A percentile compares a stretch with the other conserved stretches of the same genome.
These are phyloP conservation scores for Mythimna albipuncta DNA, from an alignment of 2,888 invertebrate species.

Conservation along the genomic window DNA sequence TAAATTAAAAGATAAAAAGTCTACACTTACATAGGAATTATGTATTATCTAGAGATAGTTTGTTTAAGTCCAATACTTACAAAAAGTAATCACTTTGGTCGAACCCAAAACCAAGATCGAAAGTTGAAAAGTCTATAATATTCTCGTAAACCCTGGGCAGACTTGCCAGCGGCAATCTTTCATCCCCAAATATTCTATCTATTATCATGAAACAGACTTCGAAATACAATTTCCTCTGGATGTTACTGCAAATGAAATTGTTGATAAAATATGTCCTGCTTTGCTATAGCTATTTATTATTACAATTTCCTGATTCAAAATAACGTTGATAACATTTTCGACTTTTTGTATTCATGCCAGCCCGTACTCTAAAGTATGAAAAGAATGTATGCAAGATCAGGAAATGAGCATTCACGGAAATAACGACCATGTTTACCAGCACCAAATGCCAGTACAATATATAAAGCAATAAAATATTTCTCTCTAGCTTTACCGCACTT, in stretches of 20 bases:
- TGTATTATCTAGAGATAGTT: not conserved
- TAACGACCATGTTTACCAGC: conserved; percentile 21
- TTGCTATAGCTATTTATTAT: not conserved
- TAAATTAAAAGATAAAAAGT: not conserved
- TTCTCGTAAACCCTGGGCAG: conserved; percentile 16
- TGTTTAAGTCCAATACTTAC: not conserved
- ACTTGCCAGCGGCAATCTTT: conserved; percentile 8
- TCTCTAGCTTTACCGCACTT: conserved; percentile 10
- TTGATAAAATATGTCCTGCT: conserved; percentile 20
- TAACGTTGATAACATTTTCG: not conserved
- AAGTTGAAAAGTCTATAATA: conserved; percentile 5
- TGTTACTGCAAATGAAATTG: conserved; percentile 20
- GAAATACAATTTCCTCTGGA: conserved; percentile 46
- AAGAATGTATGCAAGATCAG: not conserved
- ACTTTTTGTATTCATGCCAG: not conserved
- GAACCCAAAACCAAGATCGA: not conserved
- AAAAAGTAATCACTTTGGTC: not conserved
- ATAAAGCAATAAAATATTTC: conserved; percentile 33
- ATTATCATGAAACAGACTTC: conserved; percentile 31
- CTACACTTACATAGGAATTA: not conserved
- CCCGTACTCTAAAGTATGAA: not conserved
- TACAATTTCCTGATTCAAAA: conserved; percentile 2
- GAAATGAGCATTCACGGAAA: conserved; percentile 16
- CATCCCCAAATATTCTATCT: conserved; percentile 10
- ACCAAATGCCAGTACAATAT: conserved; percentile 10